phyloP scores from a whole-genome alignment of 2,797 vertebrate genomes.

The Fringilla coelebs region DNA sequence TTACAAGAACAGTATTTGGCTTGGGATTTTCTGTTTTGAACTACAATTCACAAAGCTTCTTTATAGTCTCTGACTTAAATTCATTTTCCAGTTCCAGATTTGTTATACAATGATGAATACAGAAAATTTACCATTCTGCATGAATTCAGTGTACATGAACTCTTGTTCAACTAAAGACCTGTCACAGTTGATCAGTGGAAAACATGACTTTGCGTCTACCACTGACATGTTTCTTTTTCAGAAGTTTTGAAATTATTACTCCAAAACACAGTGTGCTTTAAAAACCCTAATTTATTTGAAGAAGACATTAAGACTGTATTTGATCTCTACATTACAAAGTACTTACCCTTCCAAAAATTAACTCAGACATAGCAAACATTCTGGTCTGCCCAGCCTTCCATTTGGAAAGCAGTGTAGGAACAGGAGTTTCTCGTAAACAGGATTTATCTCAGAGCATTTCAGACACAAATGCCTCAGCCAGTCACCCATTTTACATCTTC shows the following conservation, averaged over 20 bases:
- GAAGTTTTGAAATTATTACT: background rate
- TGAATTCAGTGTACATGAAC: background rate
- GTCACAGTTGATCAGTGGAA: conserved; percentile 3
- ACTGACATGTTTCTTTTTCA: background rate
- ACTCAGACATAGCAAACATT: background rate
- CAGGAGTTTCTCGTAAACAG: background rate
- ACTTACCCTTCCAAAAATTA: background rate
- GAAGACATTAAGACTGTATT: background rate
- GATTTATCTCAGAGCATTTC: background rate
- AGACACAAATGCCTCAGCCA: background rate
- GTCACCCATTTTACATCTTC: background rate
- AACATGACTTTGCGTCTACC: background rate
- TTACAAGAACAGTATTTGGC: background rate
- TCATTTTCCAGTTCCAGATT: background rate
- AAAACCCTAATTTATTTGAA: background rate
- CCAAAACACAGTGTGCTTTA: background rate
- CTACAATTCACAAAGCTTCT: background rate
- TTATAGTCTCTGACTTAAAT: background rate
- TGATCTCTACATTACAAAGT: background rate
- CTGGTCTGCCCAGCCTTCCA: background rate
- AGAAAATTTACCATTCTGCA: background rate
- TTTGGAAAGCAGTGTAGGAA: background rate
- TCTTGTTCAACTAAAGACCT: conserved; percentile 1
- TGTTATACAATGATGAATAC: background rate
- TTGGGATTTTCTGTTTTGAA: background rate